Percentiles rank a stretch among this genome's conserved stretches.
Conservation (phyloP, 2,113 vertebrate genomes). For the Phrynosoma blainvillii region DNA sequence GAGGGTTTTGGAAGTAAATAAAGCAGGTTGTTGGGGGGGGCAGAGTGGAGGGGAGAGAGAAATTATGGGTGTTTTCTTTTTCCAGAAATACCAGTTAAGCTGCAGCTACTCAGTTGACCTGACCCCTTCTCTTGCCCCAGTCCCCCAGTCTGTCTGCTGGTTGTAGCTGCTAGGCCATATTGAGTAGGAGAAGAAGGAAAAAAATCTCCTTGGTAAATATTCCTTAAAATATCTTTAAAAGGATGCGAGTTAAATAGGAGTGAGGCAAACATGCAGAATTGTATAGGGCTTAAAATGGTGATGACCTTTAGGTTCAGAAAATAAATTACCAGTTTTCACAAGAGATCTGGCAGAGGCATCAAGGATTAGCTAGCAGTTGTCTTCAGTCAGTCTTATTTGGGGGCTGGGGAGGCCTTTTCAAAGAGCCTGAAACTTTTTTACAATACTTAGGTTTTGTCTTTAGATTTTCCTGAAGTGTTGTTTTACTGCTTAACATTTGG, state of each 20-base stretch:
- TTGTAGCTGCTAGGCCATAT: conserved; percentile 68
- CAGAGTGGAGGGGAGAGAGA: conserved; percentile 18
- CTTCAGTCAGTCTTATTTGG: conserved; percentile 61
- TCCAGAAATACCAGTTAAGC: conserved; percentile 61
- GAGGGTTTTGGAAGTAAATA: conserved; percentile 77
- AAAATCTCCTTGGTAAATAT: conserved; percentile 76
- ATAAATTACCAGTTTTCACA: conserved; percentile 76
- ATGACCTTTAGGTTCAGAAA: conserved; percentile 75
- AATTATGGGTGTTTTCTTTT: conserved; percentile 33
- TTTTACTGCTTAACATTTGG: not conserved
- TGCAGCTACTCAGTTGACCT: conserved; percentile 57
- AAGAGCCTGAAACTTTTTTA: conserved; percentile 46
- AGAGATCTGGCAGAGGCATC: conserved; percentile 64
- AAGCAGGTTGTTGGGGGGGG: conserved; percentile 64
- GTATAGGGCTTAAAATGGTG: conserved; percentile 76
- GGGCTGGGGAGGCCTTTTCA: conserved; percentile 36
- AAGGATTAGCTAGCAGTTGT: conserved; percentile 75
- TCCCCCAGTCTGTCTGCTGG: conserved; percentile 58
- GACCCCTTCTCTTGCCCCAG: not conserved
- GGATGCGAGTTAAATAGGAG: conserved; percentile 68
- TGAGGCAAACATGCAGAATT: conserved; percentile 73
- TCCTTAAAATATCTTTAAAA: conserved; percentile 73
- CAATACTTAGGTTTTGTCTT: conserved; percentile 13
- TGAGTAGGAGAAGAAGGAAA: conserved; percentile 38
- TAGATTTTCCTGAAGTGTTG: conserved; percentile 34